Conservation (phyloP, 2,888 invertebrate species). For the Eristalinus sepulchralis region DNA sequence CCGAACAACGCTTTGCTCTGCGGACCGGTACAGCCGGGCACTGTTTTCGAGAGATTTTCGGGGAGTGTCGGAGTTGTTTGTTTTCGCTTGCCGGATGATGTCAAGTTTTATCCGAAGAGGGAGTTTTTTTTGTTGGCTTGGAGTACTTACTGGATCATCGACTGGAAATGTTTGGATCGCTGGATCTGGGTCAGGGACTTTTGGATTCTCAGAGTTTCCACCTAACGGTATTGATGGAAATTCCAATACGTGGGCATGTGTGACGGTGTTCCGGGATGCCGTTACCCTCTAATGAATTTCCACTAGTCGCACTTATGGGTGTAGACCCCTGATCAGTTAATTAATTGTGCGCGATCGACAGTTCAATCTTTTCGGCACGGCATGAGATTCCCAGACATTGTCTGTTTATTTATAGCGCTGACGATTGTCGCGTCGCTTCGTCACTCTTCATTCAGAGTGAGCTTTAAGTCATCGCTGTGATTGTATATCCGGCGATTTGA, state of each 20-base stretch:
- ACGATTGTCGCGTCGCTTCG: constrained; percentile 3
- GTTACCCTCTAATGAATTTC: constrained; percentile 63
- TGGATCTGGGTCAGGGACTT: constrained; percentile 63
- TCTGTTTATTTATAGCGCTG: constrained; percentile 61
- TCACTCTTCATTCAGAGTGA: neutral
- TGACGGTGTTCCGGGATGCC: constrained; percentile 39
- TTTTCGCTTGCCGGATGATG: constrained; percentile 57
- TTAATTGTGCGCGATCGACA: constrained; percentile 40
- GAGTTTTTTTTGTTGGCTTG: neutral
- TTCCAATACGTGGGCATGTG: constrained; percentile 21
- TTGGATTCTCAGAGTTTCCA: constrained; percentile 30
- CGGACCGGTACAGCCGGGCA: constrained; percentile 24
- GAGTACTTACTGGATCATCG: constrained; percentile 47
- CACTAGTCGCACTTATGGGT: constrained; percentile 34
- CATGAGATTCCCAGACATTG: constrained; percentile 33
- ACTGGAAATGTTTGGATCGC: constrained; percentile 44
- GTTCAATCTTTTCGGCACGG: neutral
- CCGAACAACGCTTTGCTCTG: constrained; percentile 44
- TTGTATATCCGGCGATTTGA: neutral
- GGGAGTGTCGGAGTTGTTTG: constrained; percentile 59
- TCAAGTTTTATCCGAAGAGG: constrained; percentile 52
- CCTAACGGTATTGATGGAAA: neutral
- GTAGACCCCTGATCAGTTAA: constrained; percentile 49
- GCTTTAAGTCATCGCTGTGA: neutral
- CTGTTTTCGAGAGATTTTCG: constrained; percentile 37